These are phyloP conservation scores for Ochotona curzoniae DNA, from an alignment of 2,113 vertebrate species.

Conservation along the genomic window DNA sequence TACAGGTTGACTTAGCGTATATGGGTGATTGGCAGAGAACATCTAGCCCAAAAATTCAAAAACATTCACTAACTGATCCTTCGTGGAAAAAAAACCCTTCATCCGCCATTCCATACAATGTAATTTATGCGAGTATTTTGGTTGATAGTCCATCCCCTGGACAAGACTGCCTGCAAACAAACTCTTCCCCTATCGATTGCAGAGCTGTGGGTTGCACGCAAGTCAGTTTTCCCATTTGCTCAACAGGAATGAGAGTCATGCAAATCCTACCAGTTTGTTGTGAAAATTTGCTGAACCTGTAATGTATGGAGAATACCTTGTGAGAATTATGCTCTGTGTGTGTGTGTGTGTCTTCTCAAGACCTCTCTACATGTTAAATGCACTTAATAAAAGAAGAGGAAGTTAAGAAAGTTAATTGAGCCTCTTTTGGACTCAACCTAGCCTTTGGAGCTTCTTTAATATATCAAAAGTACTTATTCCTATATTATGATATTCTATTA, in stretches of 20 bases:
- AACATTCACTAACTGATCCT: background rate
- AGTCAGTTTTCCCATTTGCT: background rate
- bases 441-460: background rate
- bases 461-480: background rate
- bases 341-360: background rate
- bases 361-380: background rate
- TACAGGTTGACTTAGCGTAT: background rate
- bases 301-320: background rate
- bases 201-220: background rate
- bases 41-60: background rate
- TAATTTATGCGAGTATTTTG: background rate
- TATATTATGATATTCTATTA: background rate
- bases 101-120: background rate
- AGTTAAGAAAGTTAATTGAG: background rate
- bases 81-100: background rate
- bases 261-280: background rate
- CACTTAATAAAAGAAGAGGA: background rate
- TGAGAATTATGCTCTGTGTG: background rate
- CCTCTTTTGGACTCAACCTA: background rate
- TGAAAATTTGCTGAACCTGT: background rate
- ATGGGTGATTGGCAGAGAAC: background rate
- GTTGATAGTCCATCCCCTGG: background rate
- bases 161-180: background rate
- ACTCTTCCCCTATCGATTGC: background rate
- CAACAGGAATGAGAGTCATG: background rate